Conservation (phyloP, 2,113 vertebrate genomes). For the Mirounga angustirostris region DNA sequence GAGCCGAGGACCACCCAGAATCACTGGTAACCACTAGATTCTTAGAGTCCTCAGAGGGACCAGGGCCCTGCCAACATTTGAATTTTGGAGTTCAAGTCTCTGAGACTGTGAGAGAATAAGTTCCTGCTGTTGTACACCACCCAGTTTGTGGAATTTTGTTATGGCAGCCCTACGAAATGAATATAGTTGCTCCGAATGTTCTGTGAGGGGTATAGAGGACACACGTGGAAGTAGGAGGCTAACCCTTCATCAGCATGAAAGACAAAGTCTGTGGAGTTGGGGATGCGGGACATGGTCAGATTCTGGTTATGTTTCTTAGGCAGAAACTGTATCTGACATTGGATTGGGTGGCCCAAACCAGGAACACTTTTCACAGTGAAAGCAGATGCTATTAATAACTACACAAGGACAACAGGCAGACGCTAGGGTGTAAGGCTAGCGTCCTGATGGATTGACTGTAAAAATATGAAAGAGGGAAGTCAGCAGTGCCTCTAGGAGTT, state of each 20-base stretch:
- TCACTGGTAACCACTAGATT: background rate
- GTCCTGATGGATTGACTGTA: too few relatives aligned
- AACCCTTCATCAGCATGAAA: background rate
- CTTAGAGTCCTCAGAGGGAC: too few relatives aligned
- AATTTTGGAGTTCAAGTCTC: background rate
- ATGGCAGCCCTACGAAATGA: fast-evolving
- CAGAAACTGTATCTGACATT: background rate
- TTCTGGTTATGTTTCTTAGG: background rate
- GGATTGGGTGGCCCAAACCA: too few relatives aligned
- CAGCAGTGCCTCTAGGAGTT: background rate
- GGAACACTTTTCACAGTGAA: background rate
- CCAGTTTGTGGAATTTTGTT: background rate
- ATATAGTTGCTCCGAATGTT: background rate
- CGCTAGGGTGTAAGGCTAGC: fast-evolving
- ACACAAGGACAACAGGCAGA: background rate
- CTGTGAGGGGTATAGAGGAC: fast-evolving
- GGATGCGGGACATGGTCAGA: background rate
- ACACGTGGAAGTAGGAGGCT: background rate
- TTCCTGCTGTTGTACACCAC: background rate
- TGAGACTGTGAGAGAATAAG: background rate
- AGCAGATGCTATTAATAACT: background rate
- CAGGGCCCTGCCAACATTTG: background rate
- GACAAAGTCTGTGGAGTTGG: fast-evolving
- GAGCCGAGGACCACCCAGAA: fast-evolving
- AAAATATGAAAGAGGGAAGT: background rate